These are phyloP conservation scores for Pocillopora grandis DNA, from an alignment of 92 coral and sea anemone genomes.

Conservation along the genomic window DNA sequence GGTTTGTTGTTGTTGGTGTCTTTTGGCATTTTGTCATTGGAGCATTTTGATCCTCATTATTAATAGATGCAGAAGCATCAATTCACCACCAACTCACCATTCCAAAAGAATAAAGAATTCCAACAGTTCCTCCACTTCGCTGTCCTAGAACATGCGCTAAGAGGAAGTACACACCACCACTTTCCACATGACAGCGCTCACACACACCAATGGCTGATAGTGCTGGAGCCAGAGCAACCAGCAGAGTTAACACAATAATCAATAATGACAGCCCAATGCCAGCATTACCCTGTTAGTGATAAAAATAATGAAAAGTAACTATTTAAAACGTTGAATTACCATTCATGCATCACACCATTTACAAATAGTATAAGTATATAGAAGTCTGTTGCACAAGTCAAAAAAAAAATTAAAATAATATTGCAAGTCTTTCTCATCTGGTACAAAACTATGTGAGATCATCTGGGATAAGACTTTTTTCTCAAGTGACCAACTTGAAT, in stretches of 20 bases:
- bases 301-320: neutral
- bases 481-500: too few relatives aligned
- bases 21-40: too few relatives aligned
- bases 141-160: conserved; percentile 94
- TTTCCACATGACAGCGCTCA: conserved; percentile 93
- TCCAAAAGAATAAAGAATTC: conserved; percentile 89
- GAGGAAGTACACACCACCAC: conserved; percentile 95
- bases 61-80: neutral
- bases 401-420: too few relatives aligned
- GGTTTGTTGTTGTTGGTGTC: too few relatives aligned
- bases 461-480: too few relatives aligned
- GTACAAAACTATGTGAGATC: too few relatives aligned
- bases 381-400: too few relatives aligned
- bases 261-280: conserved; percentile 92
- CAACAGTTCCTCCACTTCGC: conserved; percentile 92
- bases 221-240: conserved; percentile 93
- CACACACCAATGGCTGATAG: conserved; percentile 97
- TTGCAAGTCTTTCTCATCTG: too few relatives aligned
- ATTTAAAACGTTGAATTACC: too few relatives aligned
- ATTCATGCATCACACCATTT: too few relatives aligned
- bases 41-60: too few relatives aligned
- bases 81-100: conserved; percentile 56
- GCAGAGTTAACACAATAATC: conserved; percentile 83
- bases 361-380: too few relatives aligned
- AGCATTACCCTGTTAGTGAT: conserved; percentile 82